Conservation (phyloP, 2,888 invertebrate species). For the Dasysyrphus tricinctus region DNA sequence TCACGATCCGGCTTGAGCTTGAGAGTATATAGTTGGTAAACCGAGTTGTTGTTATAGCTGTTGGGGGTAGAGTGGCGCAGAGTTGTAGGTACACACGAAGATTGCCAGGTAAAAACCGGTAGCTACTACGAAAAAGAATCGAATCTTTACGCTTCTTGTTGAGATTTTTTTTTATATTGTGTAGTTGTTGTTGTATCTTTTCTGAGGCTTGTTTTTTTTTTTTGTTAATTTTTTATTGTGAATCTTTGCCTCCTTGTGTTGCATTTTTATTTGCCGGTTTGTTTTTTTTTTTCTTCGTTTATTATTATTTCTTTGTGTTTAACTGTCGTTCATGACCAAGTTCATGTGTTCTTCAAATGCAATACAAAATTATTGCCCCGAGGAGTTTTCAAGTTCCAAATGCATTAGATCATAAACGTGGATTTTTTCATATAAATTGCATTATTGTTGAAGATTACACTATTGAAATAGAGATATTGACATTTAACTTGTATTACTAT, state of each 20-base stretch:
- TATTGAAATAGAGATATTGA: not conserved
- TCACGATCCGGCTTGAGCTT: constrained; percentile 62
- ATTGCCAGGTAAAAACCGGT: constrained; percentile 74
- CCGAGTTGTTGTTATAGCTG: constrained; percentile 31
- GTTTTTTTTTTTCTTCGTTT: constrained; percentile 18
- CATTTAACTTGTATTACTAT: not conserved
- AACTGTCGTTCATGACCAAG: constrained; percentile 65
- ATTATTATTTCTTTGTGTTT: constrained; percentile 60
- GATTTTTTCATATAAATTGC: constrained; percentile 11
- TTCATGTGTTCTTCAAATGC: constrained; percentile 57
- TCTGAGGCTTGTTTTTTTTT: constrained; percentile 37
- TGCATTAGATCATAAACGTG: constrained; percentile 52
- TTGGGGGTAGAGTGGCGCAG: constrained; percentile 61
- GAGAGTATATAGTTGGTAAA: constrained; percentile 24
- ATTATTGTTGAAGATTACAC: not conserved
- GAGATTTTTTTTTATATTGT: constrained; percentile 61
- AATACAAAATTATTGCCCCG: constrained; percentile 31
- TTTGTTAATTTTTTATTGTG: constrained; percentile 34
- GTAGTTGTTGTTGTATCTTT: constrained; percentile 8
- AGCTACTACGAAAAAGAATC: constrained; percentile 73
- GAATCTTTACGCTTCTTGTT: constrained; percentile 74
- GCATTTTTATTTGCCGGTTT: constrained; percentile 65
- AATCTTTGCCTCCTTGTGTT: constrained; percentile 33
- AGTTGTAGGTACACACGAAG: constrained; percentile 56
- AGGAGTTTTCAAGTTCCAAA: constrained; percentile 9